These are phyloP conservation scores for Metellina segmentata DNA, from an alignment of 2,888 invertebrate species.

Conservation along the genomic window DNA sequence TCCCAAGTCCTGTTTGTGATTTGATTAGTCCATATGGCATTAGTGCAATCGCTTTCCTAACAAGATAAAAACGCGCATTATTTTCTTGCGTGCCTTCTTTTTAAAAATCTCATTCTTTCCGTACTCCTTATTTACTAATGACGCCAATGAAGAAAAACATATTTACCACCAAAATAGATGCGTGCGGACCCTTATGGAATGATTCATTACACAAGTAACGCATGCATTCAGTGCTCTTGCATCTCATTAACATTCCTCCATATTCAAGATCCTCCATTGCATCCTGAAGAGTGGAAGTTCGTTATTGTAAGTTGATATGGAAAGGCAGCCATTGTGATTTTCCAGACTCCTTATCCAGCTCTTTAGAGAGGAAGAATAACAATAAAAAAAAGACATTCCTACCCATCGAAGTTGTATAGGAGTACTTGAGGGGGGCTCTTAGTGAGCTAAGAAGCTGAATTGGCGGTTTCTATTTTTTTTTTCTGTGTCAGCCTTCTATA, in stretches of 20 bases:
- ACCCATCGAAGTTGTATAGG: background rate
- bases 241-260: background rate
- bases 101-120: too few species aligned
- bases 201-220: background rate
- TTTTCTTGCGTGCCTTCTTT: too few species aligned
- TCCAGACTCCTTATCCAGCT: background rate
- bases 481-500: background rate
- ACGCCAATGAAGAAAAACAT: too few species aligned
- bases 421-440: background rate
- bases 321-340: background rate
- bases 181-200: background rate
- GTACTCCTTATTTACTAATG: too few species aligned
- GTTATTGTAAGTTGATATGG: background rate
- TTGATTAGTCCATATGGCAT: too few species aligned
- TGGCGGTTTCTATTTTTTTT: background rate
- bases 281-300: background rate
- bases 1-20: too few species aligned
- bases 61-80: too few species aligned
- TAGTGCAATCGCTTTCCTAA: too few species aligned
- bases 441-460: constrained; percentile 33
- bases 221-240: background rate
- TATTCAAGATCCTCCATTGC: background rate
- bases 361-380: background rate
- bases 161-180: too few species aligned
- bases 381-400: background rate